phyloP scores from a whole-genome alignment of 2,888 invertebrate species.

The Cosmopolites sordidus region DNA sequence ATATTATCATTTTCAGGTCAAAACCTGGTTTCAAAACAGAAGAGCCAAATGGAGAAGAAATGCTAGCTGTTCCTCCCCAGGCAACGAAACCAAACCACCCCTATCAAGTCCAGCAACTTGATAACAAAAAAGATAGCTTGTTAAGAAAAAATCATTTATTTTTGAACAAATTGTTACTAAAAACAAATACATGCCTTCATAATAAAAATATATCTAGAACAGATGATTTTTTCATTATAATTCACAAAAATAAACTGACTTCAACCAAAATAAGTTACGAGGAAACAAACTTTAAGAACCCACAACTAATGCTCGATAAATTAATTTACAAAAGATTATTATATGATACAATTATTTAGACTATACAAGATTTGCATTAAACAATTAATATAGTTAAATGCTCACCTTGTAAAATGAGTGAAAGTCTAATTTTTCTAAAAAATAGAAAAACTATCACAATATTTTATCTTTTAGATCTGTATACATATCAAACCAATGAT shows the following conservation, averaged over 20 bases:
- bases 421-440: slow-evolving; percentile 19
- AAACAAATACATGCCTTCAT: not conserved
- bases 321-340: slow-evolving; percentile 20
- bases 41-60: slow-evolving; percentile 68
- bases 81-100: slow-evolving; percentile 12
- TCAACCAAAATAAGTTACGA: slow-evolving; percentile 18
- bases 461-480: slow-evolving; percentile 11
- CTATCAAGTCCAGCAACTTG: slow-evolving; percentile 9
- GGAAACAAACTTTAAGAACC: slow-evolving; percentile 10
- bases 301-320: slow-evolving; percentile 9
- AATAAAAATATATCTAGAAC: slow-evolving; percentile 9
- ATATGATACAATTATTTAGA: slow-evolving; percentile 19
- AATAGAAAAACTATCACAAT: slow-evolving; percentile 29
- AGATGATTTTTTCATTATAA: slow-evolving; percentile 12
- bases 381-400: not conserved
- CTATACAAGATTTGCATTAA: not conserved
- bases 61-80: slow-evolving; percentile 19
- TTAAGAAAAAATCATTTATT: slow-evolving; percentile 1
- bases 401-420: not conserved
- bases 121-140: not conserved
- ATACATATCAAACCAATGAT: too few species aligned
- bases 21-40: slow-evolving; percentile 79
- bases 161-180: too few species aligned
- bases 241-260: slow-evolving; percentile 12
- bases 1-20: slow-evolving; percentile 59